Evolutionary conservation across 2,888 invertebrate genomes (phyloP).

Genomic region (Tuberolachnus salignus): DNA sequence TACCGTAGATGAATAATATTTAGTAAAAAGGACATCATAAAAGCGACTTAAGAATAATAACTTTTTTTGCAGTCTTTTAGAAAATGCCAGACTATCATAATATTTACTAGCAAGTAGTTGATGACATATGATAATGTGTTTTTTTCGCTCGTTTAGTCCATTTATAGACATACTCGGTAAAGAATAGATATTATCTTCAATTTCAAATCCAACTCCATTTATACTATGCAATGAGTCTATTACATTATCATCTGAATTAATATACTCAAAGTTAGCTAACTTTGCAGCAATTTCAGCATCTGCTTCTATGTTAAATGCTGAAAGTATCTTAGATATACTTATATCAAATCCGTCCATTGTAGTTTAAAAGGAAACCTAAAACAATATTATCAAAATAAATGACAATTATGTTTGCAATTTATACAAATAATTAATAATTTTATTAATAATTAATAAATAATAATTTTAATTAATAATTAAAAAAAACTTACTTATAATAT

Average conservation of each 20-base stretch:
- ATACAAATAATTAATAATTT: neutral
- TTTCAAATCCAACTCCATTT: slow-evolving; percentile 54
- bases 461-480: no score
- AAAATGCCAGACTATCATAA: slow-evolving; percentile 45
- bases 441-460: no score
- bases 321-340: slow-evolving; percentile 29
- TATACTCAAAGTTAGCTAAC: slow-evolving; percentile 9
- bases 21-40: slow-evolving; percentile 34
- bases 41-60: slow-evolving; percentile 27
- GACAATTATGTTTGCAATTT: neutral
- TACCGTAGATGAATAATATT: slow-evolving; percentile 48
- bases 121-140: slow-evolving; percentile 45
- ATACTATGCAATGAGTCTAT: slow-evolving; percentile 44
- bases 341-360: slow-evolving; percentile 34
- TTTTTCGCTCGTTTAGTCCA: slow-evolving; percentile 35
- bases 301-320: slow-evolving; percentile 34
- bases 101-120: slow-evolving; percentile 42
- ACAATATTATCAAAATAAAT: neutral
- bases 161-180: slow-evolving; percentile 50
- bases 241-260: slow-evolving; percentile 35
- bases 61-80: slow-evolving; percentile 44
- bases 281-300: slow-evolving; percentile 42
- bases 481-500: no score
- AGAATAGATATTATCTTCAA: slow-evolving; percentile 48
- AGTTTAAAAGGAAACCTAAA: neutral